A percentile compares a stretch with the other conserved stretches of the same genome.
phyloP scores from a whole-genome alignment of 2,797 vertebrate species.

The Macropodus opercularis region DNA sequence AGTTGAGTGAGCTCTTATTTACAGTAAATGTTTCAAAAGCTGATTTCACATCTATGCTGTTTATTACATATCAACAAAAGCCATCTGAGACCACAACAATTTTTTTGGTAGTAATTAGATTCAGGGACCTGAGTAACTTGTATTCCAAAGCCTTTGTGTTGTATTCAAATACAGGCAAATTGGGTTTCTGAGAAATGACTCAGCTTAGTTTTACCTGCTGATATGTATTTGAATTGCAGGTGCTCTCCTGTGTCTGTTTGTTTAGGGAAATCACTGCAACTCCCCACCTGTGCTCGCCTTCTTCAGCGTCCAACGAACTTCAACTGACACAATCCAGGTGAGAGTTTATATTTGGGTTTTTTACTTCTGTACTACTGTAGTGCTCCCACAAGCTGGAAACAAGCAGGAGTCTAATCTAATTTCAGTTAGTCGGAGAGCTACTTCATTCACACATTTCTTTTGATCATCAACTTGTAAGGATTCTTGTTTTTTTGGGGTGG shows the following conservation, averaged over 20 bases:
- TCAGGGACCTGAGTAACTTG: background rate
- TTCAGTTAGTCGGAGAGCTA: background rate
- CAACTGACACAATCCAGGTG: conserved; percentile 71
- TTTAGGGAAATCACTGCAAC: conserved; percentile 81
- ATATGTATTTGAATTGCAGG: conserved; percentile 71
- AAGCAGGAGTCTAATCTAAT: conserved; percentile 1
- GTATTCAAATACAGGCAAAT: conserved; percentile 79
- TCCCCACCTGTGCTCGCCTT: conserved; percentile 50
- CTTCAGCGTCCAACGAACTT: conserved; percentile 44
- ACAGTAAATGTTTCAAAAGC: conserved; percentile 54
- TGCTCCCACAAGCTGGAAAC: conserved; percentile 14
- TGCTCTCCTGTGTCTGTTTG: conserved; percentile 69
- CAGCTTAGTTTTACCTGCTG: conserved; percentile 32
- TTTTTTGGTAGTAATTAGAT: background rate
- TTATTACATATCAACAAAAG: conserved; percentile 3
- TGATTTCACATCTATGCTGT: conserved; percentile 1
- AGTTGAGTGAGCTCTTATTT: conserved; percentile 51
- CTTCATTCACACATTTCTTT: conserved; percentile 23
- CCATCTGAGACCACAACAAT: background rate
- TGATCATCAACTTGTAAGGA: conserved; percentile 7
- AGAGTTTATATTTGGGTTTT: conserved; percentile 30
- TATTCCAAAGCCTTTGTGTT: background rate
- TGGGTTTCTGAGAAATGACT: conserved; percentile 29
- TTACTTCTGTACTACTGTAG: background rate
- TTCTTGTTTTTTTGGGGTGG: background rate